These are phyloP conservation scores for Nothocercus nigrocapillus DNA, from an alignment of 2,113 vertebrate species.

Conservation along the genomic window DNA sequence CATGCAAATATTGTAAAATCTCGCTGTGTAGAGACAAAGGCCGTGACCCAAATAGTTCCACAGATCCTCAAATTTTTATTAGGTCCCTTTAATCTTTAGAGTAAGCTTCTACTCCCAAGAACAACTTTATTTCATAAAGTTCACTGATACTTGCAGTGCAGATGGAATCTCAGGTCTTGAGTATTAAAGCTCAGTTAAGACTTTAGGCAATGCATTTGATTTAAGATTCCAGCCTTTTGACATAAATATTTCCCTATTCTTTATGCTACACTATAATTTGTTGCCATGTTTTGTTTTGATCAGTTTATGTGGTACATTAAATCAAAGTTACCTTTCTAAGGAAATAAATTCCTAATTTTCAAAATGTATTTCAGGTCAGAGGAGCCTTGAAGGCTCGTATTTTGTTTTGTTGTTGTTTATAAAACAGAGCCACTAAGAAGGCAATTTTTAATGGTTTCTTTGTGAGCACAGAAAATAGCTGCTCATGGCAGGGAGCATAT, in stretches of 20 bases:
- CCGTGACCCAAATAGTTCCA: background rate
- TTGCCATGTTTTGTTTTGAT: constrained; percentile 21
- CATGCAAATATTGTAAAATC: background rate
- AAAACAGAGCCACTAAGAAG: background rate
- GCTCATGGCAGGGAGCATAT: background rate
- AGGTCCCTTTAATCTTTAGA: fast-evolving
- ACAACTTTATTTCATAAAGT: background rate
- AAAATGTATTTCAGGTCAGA: constrained; percentile 12
- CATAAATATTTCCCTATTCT: background rate
- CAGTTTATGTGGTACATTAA: constrained; percentile 13
- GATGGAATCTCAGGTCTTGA: background rate
- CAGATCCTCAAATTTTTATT: background rate
- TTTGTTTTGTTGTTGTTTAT: constrained; percentile 2
- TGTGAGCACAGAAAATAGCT: background rate
- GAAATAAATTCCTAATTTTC: constrained; percentile 26
- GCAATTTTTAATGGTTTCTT: background rate
- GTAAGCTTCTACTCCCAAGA: background rate
- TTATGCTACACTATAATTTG: background rate
- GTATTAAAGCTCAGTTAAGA: background rate
- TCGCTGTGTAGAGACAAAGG: background rate
- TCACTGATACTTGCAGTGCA: background rate
- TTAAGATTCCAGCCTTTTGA: background rate
- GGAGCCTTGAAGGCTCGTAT: background rate
- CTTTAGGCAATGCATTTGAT: background rate
- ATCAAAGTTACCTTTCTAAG: background rate